Evolutionary conservation across 2,797 vertebrate species (phyloP).

Genomic region (Protosalanx chinensis): DNA sequence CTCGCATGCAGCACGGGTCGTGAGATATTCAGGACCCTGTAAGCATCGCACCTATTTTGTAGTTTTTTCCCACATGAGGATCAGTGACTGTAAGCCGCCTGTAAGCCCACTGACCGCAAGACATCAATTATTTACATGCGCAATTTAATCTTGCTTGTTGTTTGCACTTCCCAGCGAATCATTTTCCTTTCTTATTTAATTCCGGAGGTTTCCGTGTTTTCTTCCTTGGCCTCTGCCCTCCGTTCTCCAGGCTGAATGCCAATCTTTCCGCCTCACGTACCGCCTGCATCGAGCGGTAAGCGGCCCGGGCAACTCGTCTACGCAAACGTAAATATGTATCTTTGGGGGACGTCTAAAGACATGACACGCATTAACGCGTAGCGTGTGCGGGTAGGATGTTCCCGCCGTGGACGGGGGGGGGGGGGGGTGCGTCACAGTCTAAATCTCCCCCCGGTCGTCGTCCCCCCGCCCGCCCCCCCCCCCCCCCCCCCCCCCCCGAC

Average conservation of each 20-base stretch:
- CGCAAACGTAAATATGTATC: conserved; percentile 1
- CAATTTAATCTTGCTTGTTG: conserved; percentile 41
- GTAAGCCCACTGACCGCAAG: conserved; percentile 30
- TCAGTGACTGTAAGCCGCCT: neutral
- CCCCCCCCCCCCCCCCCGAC: neutral
- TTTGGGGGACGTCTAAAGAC: neutral
- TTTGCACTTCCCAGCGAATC: conserved; percentile 48
- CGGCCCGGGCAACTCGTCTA: neutral
- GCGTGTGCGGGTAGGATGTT: too few relatives aligned
- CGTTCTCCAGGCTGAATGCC: conserved; percentile 49
- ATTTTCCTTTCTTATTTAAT: conserved; percentile 41
- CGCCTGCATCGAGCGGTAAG: conserved; percentile 17
- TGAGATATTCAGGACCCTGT: conserved; percentile 38
- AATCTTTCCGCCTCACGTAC: conserved; percentile 50
- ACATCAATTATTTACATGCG: conserved; percentile 56
- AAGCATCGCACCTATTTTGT: conserved; percentile 6
- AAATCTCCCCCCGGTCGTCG: conserved; percentile 13
- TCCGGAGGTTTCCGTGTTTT: conserved; percentile 23
- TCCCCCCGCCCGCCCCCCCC: neutral
- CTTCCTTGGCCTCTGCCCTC: conserved; percentile 49
- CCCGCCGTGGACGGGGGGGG: too few relatives aligned
- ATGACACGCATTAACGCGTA: neutral
- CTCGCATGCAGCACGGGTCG: conserved; percentile 29
- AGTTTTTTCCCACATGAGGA: neutral
- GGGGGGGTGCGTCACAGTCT: too few relatives aligned